Base-by-base conservation (phyloP, 37 sponge, comb jelly and placozoan species). In the Cliona cf. orientalis region DNA sequence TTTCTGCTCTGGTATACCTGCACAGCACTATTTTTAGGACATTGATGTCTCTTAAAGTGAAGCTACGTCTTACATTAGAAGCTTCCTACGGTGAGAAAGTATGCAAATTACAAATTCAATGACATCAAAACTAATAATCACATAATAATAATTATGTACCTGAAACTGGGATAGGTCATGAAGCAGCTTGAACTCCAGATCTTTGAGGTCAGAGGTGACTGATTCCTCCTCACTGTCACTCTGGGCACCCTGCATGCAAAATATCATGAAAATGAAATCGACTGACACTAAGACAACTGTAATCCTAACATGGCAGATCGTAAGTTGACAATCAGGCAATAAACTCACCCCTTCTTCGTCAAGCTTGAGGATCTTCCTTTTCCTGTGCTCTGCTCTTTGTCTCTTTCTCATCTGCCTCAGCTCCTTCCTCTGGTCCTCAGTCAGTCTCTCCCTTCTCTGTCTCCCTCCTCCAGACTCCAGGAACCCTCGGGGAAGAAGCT, bases 151-250 rank as follows among this genome's bases (percentile, higher is more conserved):
- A 11, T 2, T 9, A 37, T 32, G 69, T 53, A 89, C 95, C 82
- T 95, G 95, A 6, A 91, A 65, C 37, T 89, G 80, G 59, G 72
- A 26, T 0, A 94, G 76, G 82, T 94, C 80, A 59, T 95, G 92
- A 17, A 84, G 63, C 32, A 95, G 86, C 43, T 91, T 91, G 80
- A 95, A 95, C 69, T 95, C 95, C 38, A 91, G 71, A 70, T 95
- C 89, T 42, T 77, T 83, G 35, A 95, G 69, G 26, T 91, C 95
- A 23, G 79, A 33, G 11, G 69, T 46, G 3, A 40, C 69, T 19
- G 75, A 67, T 29, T 77, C 86, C 21, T 87, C 91, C 9, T 81
- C 93, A 31, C 46, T 42, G 22, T 84, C 88, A 84, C 85, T 92
- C n/a, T 59, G 46, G 4, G 89, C 92, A 23, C 89, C 89, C 92